Evolutionary conservation across 64 coral and sea anemone genomes (phyloP), one percentile per base, ranked within the genome.

Genomic region (Acropora yongei): DNA sequence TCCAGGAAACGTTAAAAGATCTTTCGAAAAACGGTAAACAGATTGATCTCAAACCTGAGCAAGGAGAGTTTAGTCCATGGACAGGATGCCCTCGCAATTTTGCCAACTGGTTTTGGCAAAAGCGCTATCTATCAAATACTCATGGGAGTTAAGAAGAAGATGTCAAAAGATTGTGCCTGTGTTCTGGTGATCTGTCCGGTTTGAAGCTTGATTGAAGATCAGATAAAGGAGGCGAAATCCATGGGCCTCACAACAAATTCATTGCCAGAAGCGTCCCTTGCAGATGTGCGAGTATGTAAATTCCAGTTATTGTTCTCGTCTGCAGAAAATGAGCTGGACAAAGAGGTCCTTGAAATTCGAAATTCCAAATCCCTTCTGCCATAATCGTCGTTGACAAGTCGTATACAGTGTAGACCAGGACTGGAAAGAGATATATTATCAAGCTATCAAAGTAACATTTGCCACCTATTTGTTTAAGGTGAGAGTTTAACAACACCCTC

Each of bases 331-430:
- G 76, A 20, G 51, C 76, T 81, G 8, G 69, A 93, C 61, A 41
- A 77, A 92, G 61, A 87, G 6, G 88, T 93, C 79, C 75, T 93
- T 16, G 74, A 73, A 14, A 67, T 39, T 11, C 42, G 44, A 79
- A 20, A 72, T 80, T 93, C 61, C 76, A 93, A 60, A 76, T 68
- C 18, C 79, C 78, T 50, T 58, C 87, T 57, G 91, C 83, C 55
- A 83, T 74, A 11, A 83, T 93, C 73, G 55, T 93, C 12, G 78
- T 93, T 16, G 75, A 93, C 60, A 76, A 88, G 63, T 61, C 78
- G 10, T 85, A 93, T 57, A 93, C 86, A 58, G 77, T 88, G 8
- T 85, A 93, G 61, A 93, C 91, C 57, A 87, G 83, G 91, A 71
- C 91, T 79, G 91, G 83, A 79, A 93, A 81, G 68, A 92, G 90